Conservation (phyloP, 2,888 invertebrate species). For the Cantharis rustica region DNA sequence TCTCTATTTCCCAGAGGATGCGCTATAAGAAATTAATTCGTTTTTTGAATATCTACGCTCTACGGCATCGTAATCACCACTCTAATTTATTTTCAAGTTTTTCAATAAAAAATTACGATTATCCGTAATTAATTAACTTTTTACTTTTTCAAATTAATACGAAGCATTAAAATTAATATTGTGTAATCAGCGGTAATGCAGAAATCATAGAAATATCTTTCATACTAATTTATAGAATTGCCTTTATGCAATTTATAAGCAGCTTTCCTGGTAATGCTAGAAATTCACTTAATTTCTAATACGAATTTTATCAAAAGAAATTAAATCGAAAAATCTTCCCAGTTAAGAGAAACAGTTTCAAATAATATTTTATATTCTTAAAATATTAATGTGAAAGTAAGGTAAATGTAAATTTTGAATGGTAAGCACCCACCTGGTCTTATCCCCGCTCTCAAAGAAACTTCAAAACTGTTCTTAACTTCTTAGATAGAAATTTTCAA, state of each 20-base stretch:
- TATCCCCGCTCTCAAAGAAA: too few species aligned
- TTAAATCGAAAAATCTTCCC: background rate
- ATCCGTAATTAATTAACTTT: background rate
- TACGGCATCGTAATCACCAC: background rate
- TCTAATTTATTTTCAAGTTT: background rate
- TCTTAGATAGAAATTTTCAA: too few species aligned
- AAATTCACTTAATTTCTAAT: background rate
- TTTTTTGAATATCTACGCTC: background rate
- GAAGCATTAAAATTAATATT: background rate
- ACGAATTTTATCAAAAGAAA: background rate
- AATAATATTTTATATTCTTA: background rate
- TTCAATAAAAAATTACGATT: background rate
- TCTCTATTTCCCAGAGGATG: background rate
- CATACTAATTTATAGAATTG: background rate
- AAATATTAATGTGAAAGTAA: background rate
- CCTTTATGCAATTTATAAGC: background rate
- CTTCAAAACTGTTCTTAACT: too few species aligned
- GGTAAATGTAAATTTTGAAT: too few species aligned
- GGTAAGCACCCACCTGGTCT: too few species aligned
- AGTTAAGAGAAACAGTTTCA: background rate
- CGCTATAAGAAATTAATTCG: background rate
- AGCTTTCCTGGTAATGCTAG: background rate
- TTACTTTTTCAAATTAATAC: background rate
- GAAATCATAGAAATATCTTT: background rate
- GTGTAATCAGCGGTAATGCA: background rate